These are phyloP conservation scores for Apis cerana DNA, from an alignment of 1,140 invertebrate species.

Conservation along the genomic window DNA sequence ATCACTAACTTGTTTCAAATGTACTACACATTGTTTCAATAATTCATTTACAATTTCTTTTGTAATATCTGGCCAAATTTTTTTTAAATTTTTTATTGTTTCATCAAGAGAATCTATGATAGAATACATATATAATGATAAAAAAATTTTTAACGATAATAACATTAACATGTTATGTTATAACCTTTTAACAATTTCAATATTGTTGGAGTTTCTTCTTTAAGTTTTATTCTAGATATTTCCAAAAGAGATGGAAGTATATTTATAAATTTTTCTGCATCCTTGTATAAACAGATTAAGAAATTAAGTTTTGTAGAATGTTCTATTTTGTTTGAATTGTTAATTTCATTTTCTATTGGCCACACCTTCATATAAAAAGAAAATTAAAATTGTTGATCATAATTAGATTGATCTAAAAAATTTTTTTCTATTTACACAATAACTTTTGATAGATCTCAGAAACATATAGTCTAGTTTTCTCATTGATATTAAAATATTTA, in stretches of 20 bases:
- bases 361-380: constrained; percentile 58
- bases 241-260: constrained; percentile 79
- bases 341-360: constrained; percentile 69
- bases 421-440: too few relatives aligned
- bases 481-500: too few relatives aligned
- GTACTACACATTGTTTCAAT: constrained; percentile 81
- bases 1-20: constrained; percentile 91
- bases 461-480: too few relatives aligned
- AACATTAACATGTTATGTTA: constrained; percentile 23
- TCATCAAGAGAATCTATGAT: constrained; percentile 80
- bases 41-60: constrained; percentile 83
- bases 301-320: constrained; percentile 74
- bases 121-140: constrained; percentile 9
- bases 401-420: background rate
- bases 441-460: too few relatives aligned
- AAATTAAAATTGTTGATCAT: background rate
- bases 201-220: constrained; percentile 58
- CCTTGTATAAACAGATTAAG: constrained; percentile 80
- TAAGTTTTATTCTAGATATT: constrained; percentile 78
- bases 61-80: constrained; percentile 81
- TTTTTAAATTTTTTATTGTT: constrained; percentile 78
- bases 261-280: constrained; percentile 76
- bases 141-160: background rate
- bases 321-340: constrained; percentile 59
- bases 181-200: constrained; percentile 71